Base-by-base conservation (phyloP, 2,888 invertebrate species). In the Caenorhabditis sp. region DNA sequence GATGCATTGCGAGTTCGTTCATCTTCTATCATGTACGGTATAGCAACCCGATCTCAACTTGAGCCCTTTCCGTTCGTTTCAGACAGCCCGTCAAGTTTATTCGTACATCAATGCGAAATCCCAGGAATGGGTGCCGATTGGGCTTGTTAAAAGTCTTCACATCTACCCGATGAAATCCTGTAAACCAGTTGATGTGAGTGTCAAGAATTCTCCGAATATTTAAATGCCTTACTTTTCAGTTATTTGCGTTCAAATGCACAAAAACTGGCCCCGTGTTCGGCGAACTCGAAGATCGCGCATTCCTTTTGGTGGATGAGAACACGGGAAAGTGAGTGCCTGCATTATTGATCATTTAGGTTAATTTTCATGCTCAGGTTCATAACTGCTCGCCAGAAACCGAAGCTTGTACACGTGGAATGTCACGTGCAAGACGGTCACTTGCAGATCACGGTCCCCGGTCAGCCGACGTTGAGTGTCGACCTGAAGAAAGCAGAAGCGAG, bases 101-200 rank as follows among this genome's bases (percentile, higher is more conserved):
- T 39, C 30, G 11, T 76, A 74, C 24, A 32, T 61, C n/a, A 20
- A 26, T 30, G 24, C 52, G 1, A 56, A 37, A 43, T 35, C 39
- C 5, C 37, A 73, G 7, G 73, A 80, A 46, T 83, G 79, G 76
- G 52, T 83, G 8, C 83, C 83, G 4, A 71, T 83, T 35, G 83
- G 83, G 26, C 26, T 50, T 2, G 70, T 83, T 9, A 81, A 79
- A 39, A 56, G 72, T 24, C 78, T 83, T 1, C 73, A 71, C 52
- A 74, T 83, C 30, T 78, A 78, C 41, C 83, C 83, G 0, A 78
- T 79, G 27, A 83, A 83, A 26, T 80, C 80, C 0, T 78, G 77
- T 32, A 52, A 45, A 7, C 55, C 70, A 7, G 43, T 55, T 35
- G 62, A 72, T 66, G 72, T 77, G 58, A 52, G 58, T n/a, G 2